These are phyloP conservation scores for Busseola fusca DNA, from an alignment of 2,888 invertebrate species.

Conservation along the genomic window DNA sequence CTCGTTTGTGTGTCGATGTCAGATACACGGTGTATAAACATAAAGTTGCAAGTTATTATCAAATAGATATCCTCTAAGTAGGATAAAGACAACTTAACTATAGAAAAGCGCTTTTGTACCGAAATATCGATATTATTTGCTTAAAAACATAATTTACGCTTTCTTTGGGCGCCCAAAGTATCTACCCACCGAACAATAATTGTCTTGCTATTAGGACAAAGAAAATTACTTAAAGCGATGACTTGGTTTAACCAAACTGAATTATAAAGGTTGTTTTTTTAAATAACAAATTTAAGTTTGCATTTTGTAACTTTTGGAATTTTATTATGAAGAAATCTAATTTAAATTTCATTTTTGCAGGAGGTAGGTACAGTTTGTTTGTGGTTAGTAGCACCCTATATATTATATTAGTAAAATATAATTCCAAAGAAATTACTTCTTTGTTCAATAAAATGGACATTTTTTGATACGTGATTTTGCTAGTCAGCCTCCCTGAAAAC, in stretches of 20 bases:
- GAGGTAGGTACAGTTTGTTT: neutral
- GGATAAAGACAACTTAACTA: constrained; percentile 4
- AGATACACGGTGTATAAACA: too few relatives aligned
- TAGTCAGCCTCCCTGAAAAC: neutral
- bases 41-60: neutral
- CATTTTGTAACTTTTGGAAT: neutral
- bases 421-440: neutral
- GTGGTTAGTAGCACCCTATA: neutral
- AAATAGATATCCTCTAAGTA: constrained; percentile 4
- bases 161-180: neutral
- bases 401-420: neutral
- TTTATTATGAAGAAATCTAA: neutral
- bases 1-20: too few relatives aligned
- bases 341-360: neutral
- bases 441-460: neutral
- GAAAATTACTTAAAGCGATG: constrained; percentile 3
- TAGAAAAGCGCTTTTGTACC: neutral
- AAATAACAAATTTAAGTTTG: neutral
- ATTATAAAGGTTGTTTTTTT: neutral
- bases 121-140: constrained; percentile 10
- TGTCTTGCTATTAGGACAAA: neutral
- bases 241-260: neutral
- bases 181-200: neutral
- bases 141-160: constrained; percentile 3
- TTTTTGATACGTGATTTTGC: neutral